These are phyloP conservation scores for Dasypus novemcinctus DNA, from an alignment of 2,113 vertebrate genomes.

Conservation along the genomic window DNA sequence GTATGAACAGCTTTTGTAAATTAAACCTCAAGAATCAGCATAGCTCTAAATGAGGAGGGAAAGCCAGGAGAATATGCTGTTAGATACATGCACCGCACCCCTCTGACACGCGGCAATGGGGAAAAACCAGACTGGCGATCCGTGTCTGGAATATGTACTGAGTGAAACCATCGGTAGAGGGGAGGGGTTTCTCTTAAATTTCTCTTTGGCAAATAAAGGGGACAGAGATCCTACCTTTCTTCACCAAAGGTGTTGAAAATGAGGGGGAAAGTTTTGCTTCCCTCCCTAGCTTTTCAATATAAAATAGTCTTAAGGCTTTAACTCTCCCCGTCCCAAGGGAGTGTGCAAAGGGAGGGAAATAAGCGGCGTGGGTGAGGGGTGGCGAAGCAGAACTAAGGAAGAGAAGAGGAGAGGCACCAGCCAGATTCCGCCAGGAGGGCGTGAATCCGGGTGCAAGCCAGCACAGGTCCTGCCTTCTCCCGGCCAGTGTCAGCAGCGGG, in stretches of 20 bases:
- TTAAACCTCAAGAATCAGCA: not conserved
- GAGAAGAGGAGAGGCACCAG: not conserved
- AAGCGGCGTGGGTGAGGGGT: conserved; percentile 28
- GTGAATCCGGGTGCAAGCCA: conserved; percentile 55
- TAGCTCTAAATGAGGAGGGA: not conserved
- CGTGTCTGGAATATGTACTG: not conserved
- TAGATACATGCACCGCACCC: conserved; percentile 24
- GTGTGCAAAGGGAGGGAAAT: not conserved
- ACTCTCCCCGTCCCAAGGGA: conserved; percentile 49
- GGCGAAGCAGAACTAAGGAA: not conserved
- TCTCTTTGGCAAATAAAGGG: not conserved
- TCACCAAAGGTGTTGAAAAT: not conserved
- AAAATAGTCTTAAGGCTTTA: not conserved
- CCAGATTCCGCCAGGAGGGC: conserved; percentile 43
- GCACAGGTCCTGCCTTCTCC: conserved; percentile 55
- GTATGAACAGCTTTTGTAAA: not conserved
- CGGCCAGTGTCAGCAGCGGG: conserved; percentile 23
- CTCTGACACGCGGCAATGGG: not conserved
- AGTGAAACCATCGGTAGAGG: not conserved
- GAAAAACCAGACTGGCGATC: not conserved
- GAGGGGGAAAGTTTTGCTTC: conserved; percentile 47
- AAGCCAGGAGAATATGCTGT: not conserved
- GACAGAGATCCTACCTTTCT: not conserved
- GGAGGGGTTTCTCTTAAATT: not conserved
- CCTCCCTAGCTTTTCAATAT: not conserved